Conservation (phyloP, 2,113 vertebrate genomes). For the Macrotus californicus region DNA sequence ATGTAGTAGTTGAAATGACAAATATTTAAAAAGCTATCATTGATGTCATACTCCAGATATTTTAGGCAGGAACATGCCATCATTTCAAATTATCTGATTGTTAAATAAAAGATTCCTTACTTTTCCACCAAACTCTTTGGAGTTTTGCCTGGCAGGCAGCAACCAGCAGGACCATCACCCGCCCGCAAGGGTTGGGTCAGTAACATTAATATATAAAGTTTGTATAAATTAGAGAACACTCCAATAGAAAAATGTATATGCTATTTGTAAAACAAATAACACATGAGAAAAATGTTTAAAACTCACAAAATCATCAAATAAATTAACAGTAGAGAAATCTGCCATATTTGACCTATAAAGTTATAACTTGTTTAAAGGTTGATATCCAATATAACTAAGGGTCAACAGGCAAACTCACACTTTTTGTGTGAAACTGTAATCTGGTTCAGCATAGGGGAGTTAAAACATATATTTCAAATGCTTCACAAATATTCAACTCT, state of each 20-base stretch:
- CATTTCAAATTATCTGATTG: too few species aligned
- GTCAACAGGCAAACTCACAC: neutral
- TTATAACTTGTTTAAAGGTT: neutral
- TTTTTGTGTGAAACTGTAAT: neutral
- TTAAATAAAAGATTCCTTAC: too few species aligned
- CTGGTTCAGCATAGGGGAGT: neutral
- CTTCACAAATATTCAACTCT: neutral
- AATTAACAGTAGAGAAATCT: neutral
- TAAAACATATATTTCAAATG: neutral
- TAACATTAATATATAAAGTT: neutral
- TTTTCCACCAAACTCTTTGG: too few species aligned
- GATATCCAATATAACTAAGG: neutral
- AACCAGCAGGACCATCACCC: too few species aligned
- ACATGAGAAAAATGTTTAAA: neutral
- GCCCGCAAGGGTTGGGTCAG: too few species aligned
- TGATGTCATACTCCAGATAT: too few species aligned
- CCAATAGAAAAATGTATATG: neutral
- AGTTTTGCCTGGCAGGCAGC: too few species aligned
- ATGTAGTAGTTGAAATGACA: too few species aligned
- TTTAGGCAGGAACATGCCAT: too few species aligned
- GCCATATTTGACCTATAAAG: neutral
- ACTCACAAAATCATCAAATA: constrained; percentile 6
- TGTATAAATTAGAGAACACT: neutral
- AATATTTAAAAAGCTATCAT: too few species aligned
- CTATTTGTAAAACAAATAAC: neutral